Evolutionary conservation across 2,797 vertebrate genomes (phyloP).

Genomic region (Orestias chungarensis): DNA sequence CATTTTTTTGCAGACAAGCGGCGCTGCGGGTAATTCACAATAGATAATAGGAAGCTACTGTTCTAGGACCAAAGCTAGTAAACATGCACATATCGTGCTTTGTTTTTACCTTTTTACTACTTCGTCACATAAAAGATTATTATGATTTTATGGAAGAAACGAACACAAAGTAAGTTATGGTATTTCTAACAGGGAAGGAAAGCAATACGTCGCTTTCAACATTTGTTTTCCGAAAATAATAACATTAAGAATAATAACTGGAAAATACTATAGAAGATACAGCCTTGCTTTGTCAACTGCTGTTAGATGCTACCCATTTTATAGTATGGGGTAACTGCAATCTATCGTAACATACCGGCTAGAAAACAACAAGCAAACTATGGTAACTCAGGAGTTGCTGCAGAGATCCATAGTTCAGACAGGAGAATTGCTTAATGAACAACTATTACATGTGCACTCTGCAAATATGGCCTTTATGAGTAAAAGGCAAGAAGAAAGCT

Average conservation of each 20-base stretch:
- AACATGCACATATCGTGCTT: slow-evolving; percentile 2
- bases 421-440: not conserved
- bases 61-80: slow-evolving; percentile 28
- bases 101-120: not conserved
- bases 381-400: not conserved
- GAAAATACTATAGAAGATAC: no score
- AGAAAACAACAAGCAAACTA: not conserved
- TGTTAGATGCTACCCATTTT: not conserved
- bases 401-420: not conserved
- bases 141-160: not conserved
- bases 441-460: not conserved
- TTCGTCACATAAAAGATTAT: not conserved
- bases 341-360: not conserved
- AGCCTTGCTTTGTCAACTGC: not conserved
- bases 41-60: slow-evolving; percentile 35
- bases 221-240: not conserved
- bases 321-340: not conserved
- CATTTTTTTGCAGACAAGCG: slow-evolving; percentile 67
- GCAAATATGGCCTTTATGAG: not conserved
- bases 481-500: not conserved
- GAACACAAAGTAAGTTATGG: not conserved
- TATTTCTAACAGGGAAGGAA: not conserved
- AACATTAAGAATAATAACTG: no score
- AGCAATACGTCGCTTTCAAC: not conserved
- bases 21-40: slow-evolving; percentile 69